Conservation (phyloP, 2,888 invertebrate genomes). For the Tetrapedia diversipes region DNA sequence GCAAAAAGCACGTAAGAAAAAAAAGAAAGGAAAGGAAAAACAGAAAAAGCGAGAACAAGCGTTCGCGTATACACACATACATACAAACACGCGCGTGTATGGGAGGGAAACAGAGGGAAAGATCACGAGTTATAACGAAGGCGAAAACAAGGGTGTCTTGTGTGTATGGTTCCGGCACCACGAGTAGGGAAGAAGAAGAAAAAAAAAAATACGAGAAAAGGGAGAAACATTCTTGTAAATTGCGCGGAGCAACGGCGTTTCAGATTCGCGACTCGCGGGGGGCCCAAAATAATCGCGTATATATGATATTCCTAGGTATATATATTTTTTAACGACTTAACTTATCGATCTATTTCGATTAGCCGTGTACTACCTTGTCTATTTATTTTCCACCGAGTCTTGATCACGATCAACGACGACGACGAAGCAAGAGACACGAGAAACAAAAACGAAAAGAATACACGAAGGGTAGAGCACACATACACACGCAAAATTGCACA, state of each 20-base stretch:
- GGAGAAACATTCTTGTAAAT: slow-evolving; percentile 67
- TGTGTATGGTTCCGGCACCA: not conserved
- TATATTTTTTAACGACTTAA: slow-evolving; percentile 73
- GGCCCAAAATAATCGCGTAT: slow-evolving; percentile 69
- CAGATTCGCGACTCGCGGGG: slow-evolving; percentile 68
- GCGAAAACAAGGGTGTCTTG: slow-evolving; percentile 6
- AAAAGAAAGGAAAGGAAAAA: not conserved
- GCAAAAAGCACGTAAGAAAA: slow-evolving; percentile 45
- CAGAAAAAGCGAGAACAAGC: not conserved
- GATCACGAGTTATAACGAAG: slow-evolving; percentile 26
- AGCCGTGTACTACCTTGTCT: slow-evolving; percentile 63
- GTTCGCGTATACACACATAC: slow-evolving; percentile 23
- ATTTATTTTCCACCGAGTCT: slow-evolving; percentile 70
- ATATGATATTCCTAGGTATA: slow-evolving; percentile 71
- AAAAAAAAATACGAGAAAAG: slow-evolving; percentile 28
- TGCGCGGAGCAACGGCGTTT: slow-evolving; percentile 60
- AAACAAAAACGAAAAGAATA: not conserved
- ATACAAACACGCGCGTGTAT: slow-evolving; percentile 20
- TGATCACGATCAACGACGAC: slow-evolving; percentile 67
- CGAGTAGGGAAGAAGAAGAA: too few species aligned
- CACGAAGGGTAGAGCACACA: not conserved
- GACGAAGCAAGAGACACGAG: slow-evolving; percentile 57
- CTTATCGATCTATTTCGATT: slow-evolving; percentile 68
- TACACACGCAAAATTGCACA: too few species aligned
- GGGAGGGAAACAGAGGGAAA: not conserved